These are phyloP conservation scores for Drosophila seguyi DNA, from an alignment of 1,140 invertebrate species.

Conservation along the genomic window DNA sequence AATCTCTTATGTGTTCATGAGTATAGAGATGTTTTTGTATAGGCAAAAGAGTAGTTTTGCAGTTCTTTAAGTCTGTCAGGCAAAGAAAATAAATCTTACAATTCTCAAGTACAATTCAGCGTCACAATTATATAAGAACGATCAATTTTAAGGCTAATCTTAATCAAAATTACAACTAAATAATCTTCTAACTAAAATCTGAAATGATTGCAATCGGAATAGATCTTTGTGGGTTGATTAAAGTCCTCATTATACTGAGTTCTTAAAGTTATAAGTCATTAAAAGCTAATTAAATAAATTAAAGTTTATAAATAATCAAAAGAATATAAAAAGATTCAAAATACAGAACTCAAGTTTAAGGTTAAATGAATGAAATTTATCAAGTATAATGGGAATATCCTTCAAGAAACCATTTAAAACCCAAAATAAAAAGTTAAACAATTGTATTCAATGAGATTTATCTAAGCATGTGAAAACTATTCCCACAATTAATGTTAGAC, in stretches of 20 bases:
- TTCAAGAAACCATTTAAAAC: background rate
- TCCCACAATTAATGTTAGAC: constrained; percentile 10
- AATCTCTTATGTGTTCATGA: background rate
- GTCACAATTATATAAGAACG: background rate
- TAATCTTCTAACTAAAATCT: too few species aligned
- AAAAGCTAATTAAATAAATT: too few species aligned
- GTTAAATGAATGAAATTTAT: background rate
- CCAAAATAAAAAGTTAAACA: background rate
- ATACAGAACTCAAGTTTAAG: background rate
- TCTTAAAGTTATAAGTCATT: too few species aligned
- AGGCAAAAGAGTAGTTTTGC: background rate
- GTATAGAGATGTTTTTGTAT: background rate
- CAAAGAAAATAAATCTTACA: background rate
- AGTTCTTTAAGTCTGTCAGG: background rate
- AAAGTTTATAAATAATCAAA: background rate
- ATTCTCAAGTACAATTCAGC: background rate
- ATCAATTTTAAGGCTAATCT: background rate
- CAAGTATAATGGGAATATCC: background rate
- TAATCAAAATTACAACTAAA: background rate
- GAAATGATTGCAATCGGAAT: too few species aligned
- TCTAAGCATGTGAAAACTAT: constrained; percentile 2
- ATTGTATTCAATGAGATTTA: background rate
- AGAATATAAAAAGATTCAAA: background rate
- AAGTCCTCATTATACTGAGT: too few species aligned
- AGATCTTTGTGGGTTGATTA: too few species aligned